Evolutionary conservation across 2,797 vertebrate species (phyloP).

Genomic region (Xenentodon cancila): DNA sequence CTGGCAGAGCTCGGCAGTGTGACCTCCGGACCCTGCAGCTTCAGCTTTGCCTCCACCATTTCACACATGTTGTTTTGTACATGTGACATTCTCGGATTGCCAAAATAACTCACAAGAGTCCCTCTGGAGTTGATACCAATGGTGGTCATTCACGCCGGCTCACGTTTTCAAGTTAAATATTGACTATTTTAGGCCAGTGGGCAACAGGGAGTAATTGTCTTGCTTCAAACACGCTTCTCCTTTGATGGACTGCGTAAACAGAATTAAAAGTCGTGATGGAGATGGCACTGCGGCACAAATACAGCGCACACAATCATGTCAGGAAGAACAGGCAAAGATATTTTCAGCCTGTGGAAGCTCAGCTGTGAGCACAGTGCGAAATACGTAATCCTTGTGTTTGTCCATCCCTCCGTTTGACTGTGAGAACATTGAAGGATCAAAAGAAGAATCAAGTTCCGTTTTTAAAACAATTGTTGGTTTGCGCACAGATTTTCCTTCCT

Average conservation of each 20-base stretch:
- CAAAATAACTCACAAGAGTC: conserved; percentile 23
- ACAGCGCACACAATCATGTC: conserved; percentile 35
- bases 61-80: conserved; percentile 25
- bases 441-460: conserved; percentile 37
- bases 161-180: conserved; percentile 13
- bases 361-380: conserved; percentile 30
- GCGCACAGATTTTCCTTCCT: conserved; percentile 42
- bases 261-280: conserved; percentile 51
- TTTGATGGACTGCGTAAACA: conserved; percentile 64
- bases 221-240: conserved; percentile 12
- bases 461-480: conserved; percentile 46
- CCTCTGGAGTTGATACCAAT: background rate
- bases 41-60: conserved; percentile 7
- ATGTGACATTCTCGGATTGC: background rate
- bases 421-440: conserved; percentile 55
- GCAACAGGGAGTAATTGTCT: conserved; percentile 56
- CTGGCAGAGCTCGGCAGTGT: conserved; percentile 16
- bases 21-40: conserved; percentile 36
- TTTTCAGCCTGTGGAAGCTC: conserved; percentile 34
- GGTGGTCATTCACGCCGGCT: background rate
- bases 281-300: conserved; percentile 47
- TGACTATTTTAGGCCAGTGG: conserved; percentile 36
- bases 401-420: conserved; percentile 36
- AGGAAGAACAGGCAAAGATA: conserved; percentile 46
- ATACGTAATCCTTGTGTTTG: conserved; percentile 22